Base-by-base conservation (phyloP, 2,888 invertebrate species). In the Fragum sueziense region DNA sequence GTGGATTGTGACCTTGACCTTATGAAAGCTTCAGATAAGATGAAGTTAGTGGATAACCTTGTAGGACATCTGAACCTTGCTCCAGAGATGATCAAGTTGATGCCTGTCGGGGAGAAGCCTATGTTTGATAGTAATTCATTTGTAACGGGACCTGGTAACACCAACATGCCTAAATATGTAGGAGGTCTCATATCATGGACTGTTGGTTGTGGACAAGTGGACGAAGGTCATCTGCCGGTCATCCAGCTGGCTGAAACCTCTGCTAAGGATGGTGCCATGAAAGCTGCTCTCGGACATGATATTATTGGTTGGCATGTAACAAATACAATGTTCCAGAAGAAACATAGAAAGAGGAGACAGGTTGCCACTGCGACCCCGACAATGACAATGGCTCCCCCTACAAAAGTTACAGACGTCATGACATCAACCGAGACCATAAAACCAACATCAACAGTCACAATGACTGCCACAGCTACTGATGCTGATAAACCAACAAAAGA, bases 191-290 rank as follows among this genome's bases (percentile, higher is more conserved):
- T 89, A 33, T 93, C 93, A 0, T 94, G 93, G 96, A 88, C 89
- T 94, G 96, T 97, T 76, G 97, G 97, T 2, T 97, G 97, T 92
- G 95, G 95, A 67, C 95, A 95, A 83, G 93, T 97, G 34, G 95
- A 96, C 95, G 93, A 94, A n/a, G 95, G 95, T 69, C 95, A 96
- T 88, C 89, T 93, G 90, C 94, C 95, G 0, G 86, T 96, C 20
- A 94, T 97, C n/a, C 95, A 95, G 41, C 95, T 95, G 41, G 92
- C 96, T 17, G 95, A 96, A 79, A 95, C 95, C 69, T 95, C 96
- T 87, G 95, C 96, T 0, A 94, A 95, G 4, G 96, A 96, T 89
- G 97, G 97, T 0, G 95, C 95, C 0, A 94, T 97, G 72, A 94
- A 95, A 27, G 95, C 96, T 90, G 95, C 96, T 17, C 90, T 96